Evolutionary conservation across 64 coral and sea anemone genomes (phyloP), one percentile per base, ranked within the genome.

Genomic region (Stichodactyla mertensii): DNA sequence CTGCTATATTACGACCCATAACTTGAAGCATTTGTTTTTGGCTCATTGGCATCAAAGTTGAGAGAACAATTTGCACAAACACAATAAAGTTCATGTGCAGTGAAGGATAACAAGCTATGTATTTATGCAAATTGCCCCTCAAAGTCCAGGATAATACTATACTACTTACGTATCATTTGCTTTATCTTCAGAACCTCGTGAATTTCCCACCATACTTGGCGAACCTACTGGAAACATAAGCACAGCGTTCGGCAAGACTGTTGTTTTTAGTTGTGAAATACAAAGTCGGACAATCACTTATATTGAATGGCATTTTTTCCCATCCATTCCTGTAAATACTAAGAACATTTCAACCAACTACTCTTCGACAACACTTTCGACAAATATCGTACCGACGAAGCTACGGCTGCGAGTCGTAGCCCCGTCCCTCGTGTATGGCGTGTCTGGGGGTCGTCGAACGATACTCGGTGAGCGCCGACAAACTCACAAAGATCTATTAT

Each of bases 231-330:
- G 10, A 55, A 53, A 81, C 52, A 81, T 53, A 18, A 54, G 51
- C 53, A 81, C 51, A 13, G 55, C 15, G 19, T 19, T 81, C 4
- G 83, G 83, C 27, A 20, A 85, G 54, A 85, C 16, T 24, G 56
- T 14, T 28, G 31, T 64, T 56, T 20, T 85, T 55, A 85, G 27
- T 6, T 85, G 83, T 62, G 20, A 57, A 57, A 61, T 60, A 61
- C 45, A 36, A 85, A 85, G 55, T 64, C 14, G 22, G 6, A 36
- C 56, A 22, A 85, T 55, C 55, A 18, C 77, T 6, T 87, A 91
- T 54, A 61, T 91, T 51, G 62, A 86, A 57, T 91, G 89, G 89
- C 64, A 36, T 71, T 83, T 87, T 22, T 60, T 86, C 15, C 19
- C 10, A 1, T 80, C 61, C 6, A 54, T 9, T 82, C 52, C 58